Conservation (phyloP, 1,140 invertebrate species). For the Drosophila nigrodunni region DNA sequence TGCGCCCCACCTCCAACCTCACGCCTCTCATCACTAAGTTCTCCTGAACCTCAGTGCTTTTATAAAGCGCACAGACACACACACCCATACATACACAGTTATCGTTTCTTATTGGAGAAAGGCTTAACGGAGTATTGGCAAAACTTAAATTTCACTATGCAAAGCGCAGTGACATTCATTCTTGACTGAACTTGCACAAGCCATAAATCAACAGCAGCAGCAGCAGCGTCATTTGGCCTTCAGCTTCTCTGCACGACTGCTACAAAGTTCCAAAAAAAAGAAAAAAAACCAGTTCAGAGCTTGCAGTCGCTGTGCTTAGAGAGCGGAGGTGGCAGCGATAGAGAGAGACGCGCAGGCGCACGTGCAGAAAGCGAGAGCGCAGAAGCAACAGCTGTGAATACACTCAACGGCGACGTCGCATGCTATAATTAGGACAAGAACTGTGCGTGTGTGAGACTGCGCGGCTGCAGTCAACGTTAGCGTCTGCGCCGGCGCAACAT, state of each 20-base stretch:
- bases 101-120: slow-evolving; percentile 55
- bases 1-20: neutral
- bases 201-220: too few species aligned
- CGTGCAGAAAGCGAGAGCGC: slow-evolving; percentile 66
- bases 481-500: neutral
- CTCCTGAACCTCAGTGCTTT: slow-evolving; percentile 10
- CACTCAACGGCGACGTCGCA: neutral
- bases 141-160: slow-evolving; percentile 57
- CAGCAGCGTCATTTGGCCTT: slow-evolving; percentile 14
- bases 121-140: slow-evolving; percentile 52
- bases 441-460: slow-evolving; percentile 13
- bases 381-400: neutral
- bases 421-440: slow-evolving; percentile 70
- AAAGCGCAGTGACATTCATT: slow-evolving; percentile 52
- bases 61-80: slow-evolving; percentile 12
- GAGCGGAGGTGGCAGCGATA: slow-evolving; percentile 4
- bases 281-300: slow-evolving; percentile 45
- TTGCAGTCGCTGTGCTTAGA: slow-evolving; percentile 11
- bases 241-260: slow-evolving; percentile 32
- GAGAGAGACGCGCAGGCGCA: slow-evolving; percentile 43
- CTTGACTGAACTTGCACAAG: slow-evolving; percentile 28
- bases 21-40: neutral
- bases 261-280: slow-evolving; percentile 22
- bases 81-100: too few species aligned
- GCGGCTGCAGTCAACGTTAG: slow-evolving; percentile 13